A percentile compares a stretch with the other conserved stretches of the same genome.
These are phyloP conservation scores for Vanessa cardui DNA, from an alignment of 2,888 invertebrate genomes.

Conservation along the genomic window DNA sequence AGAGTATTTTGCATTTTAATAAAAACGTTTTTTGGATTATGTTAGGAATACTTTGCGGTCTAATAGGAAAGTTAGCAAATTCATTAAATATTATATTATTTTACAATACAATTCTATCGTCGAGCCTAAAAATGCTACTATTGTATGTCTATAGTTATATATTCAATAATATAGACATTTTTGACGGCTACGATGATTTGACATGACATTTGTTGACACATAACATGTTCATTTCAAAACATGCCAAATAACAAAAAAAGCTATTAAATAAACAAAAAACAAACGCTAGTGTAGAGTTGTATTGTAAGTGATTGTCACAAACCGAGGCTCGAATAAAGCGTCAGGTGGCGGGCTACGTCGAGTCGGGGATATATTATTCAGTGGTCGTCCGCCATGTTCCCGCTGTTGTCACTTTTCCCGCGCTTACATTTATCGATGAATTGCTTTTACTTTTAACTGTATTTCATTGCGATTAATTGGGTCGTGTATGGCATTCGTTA, in stretches of 20 bases:
- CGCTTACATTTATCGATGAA: slow-evolving; percentile 10
- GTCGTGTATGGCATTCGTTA: not conserved
- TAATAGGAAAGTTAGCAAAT: no score
- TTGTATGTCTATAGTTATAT: no score
- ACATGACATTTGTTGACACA: not conserved
- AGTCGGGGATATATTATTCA: slow-evolving; percentile 19
- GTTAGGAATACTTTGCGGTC: no score
- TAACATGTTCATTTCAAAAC: not conserved
- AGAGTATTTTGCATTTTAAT: no score
- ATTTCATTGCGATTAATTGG: not conserved
- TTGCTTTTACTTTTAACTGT: slow-evolving; percentile 9
- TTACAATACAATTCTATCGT: no score
- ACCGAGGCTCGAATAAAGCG: slow-evolving; percentile 13
- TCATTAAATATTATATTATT: no score
- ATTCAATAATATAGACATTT: no score
- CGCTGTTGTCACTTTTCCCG: slow-evolving; percentile 11
- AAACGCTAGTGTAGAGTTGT: slow-evolving; percentile 1
- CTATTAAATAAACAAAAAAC: not conserved
- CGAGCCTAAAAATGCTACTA: no score
- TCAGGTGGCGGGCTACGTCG: slow-evolving; percentile 16
- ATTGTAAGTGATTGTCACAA: slow-evolving; percentile 21
- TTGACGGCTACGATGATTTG: not conserved
- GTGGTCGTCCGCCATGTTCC: slow-evolving; percentile 7
- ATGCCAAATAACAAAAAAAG: not conserved
- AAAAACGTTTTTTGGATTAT: no score